phyloP scores from a whole-genome alignment of 2,113 vertebrate genomes.

The Pterophyllum scalare region DNA sequence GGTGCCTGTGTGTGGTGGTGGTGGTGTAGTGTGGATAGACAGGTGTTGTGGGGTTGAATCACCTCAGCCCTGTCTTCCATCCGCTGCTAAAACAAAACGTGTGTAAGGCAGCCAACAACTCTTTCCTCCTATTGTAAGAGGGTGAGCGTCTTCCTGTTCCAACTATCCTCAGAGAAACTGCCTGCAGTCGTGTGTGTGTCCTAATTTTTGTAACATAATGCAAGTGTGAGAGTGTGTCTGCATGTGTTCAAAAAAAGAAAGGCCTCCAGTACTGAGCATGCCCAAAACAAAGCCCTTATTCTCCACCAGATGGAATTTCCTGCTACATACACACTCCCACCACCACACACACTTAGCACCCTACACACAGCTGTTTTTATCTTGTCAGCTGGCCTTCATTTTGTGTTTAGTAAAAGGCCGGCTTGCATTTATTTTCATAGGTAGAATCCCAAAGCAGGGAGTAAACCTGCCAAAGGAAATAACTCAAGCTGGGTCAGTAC shows the following conservation, averaged over 20 bases:
- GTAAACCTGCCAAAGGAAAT: background rate
- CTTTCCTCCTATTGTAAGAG: constrained; percentile 79
- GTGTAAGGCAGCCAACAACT: constrained; percentile 71
- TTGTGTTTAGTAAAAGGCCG: constrained; percentile 64
- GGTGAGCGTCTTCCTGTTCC: constrained; percentile 62
- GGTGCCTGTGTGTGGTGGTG: background rate
- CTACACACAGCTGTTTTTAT: constrained; percentile 72
- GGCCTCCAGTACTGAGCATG: constrained; percentile 27
- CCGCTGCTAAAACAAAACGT: constrained; percentile 68
- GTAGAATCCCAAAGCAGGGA: background rate
- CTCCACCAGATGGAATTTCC: constrained; percentile 73
- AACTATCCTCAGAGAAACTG: constrained; percentile 54
- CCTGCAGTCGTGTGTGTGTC: constrained; percentile 12
- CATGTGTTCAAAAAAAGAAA: constrained; percentile 32
- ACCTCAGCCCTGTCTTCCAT: constrained; percentile 52
- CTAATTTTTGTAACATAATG: constrained; percentile 11
- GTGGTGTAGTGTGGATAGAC: constrained; percentile 53
- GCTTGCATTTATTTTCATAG: constrained; percentile 17
- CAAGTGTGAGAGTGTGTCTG: constrained; percentile 10
- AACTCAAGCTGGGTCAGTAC: background rate
- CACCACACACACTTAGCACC: constrained; percentile 39
- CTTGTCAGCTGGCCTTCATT: constrained; percentile 77
- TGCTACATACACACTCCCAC: constrained; percentile 42
- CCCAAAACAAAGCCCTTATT: constrained; percentile 78
- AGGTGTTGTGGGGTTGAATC: constrained; percentile 72